These are phyloP conservation scores for Helicoverpa zea DNA, from an alignment of 1,140 invertebrate species.

Conservation along the genomic window DNA sequence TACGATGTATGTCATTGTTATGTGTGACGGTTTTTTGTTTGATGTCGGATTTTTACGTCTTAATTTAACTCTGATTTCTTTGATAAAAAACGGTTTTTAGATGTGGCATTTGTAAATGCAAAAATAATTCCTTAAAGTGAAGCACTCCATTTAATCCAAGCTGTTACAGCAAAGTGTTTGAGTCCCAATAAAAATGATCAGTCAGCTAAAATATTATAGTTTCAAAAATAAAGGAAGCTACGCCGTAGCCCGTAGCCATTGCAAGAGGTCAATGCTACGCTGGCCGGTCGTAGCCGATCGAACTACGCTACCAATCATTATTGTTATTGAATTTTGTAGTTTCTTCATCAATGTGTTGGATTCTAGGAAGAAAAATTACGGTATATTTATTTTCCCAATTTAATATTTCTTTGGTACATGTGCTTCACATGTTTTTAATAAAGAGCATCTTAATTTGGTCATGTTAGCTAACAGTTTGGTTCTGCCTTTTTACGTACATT, in stretches of 20 bases:
- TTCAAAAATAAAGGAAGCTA: neutral
- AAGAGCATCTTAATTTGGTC: too few relatives aligned
- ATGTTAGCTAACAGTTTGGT: too few relatives aligned
- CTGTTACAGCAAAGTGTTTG: neutral
- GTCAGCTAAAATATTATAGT: neutral
- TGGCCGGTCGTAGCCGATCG: neutral
- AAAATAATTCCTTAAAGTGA: too few relatives aligned
- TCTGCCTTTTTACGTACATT: too few relatives aligned
- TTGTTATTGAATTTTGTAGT: neutral
- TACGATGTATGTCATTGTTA: conserved; percentile 27
- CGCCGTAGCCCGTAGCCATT: neutral
- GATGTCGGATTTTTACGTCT: neutral
- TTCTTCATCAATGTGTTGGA: neutral
- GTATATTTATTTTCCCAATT: too few relatives aligned
- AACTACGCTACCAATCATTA: neutral
- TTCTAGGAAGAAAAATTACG: neutral
- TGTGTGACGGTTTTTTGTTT: neutral
- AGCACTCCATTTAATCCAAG: too few relatives aligned
- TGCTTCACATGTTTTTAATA: too few relatives aligned
- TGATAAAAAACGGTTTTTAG: too few relatives aligned
- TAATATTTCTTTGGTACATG: too few relatives aligned
- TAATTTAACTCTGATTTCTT: too few relatives aligned
- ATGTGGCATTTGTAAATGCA: too few relatives aligned
- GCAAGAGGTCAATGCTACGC: neutral
- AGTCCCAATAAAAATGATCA: neutral